Evolutionary conservation across 2,888 invertebrate genomes (phyloP).

Genomic region (Deroplatys truncata): DNA sequence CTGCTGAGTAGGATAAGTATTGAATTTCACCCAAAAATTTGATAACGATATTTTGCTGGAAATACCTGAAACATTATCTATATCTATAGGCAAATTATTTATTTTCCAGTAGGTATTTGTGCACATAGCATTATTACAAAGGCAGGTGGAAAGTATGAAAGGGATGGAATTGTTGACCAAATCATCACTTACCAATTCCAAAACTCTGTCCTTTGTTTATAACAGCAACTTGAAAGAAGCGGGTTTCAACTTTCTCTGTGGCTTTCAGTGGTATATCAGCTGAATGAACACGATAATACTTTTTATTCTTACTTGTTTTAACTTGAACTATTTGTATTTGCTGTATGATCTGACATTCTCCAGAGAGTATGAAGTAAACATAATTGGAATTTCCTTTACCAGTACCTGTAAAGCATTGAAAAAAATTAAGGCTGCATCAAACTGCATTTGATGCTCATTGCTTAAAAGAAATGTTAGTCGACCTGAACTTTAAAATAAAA

Average conservation of each 20-base stretch:
- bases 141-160: too few species aligned
- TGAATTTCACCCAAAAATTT: too few species aligned
- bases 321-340: slow-evolving; percentile 40
- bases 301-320: background rate
- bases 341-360: slow-evolving; percentile 58
- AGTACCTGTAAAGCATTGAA: background rate
- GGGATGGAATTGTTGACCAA: too few species aligned
- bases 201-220: slow-evolving; percentile 60
- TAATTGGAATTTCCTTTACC: slow-evolving; percentile 35
- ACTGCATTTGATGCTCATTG: background rate
- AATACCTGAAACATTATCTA: too few species aligned
- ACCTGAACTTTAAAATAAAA: too few species aligned
- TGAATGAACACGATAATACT: background rate
- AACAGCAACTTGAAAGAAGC: slow-evolving; percentile 54
- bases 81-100: too few species aligned
- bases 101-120: too few species aligned
- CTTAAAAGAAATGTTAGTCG: too few species aligned
- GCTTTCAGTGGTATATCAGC: background rate
- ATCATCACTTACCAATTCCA: slow-evolving; percentile 50
- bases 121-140: too few species aligned
- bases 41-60: too few species aligned
- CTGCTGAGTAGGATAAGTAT: too few species aligned
- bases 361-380: slow-evolving; percentile 55
- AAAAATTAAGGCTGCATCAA: background rate
- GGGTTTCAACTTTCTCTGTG: slow-evolving; percentile 34